Base-by-base conservation (phyloP, 2,888 invertebrate genomes). In the Lasioglossum figueresi region DNA sequence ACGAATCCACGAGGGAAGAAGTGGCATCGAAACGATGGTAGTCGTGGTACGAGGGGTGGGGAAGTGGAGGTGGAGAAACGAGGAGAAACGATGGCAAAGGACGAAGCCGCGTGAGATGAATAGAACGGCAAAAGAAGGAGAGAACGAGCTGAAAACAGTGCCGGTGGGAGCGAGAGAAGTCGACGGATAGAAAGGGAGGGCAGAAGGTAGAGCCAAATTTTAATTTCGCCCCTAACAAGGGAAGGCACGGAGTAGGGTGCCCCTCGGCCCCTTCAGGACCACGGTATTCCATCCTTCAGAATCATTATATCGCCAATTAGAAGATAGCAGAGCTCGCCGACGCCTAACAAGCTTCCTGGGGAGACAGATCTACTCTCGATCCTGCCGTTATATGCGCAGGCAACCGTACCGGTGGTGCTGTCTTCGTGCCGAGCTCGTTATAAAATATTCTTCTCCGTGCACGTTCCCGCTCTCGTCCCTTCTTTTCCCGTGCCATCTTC, bases 221-320 rank as follows among this genome's bases (percentile, higher is more conserved):
- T 93, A 92, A 93, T 93, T 93, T 92, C 91, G 91, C 88, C 92
- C 91, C 89, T 93, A 93, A 93, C 93, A 92, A 93, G 93, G 90
- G 88, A 88, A 89, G 88, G 89, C 81, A 87, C 86, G 86, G 85
- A 84, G 86, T 80, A 89, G 85, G 84, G 87, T 88, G 87, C 88
- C 86, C 89, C 86, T 89, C 90, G 82, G 88, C 89, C 89, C 90
- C 92, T 92, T 91, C 92, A 91, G 93, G 91, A 92, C 93, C 92
- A 92, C 88, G 89, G 92, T 93, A 92, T 94, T 94, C 93, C 93
- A 95, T 95, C 94, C 95, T 94, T 94, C 94, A 94, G 93, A 94
- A 95, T 95, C 95, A 95, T 95, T 95, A 95, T 95, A 95, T 95
- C 94, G 94, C 95, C 95, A 95, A 95, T 95, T 95, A 95, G 95